These are phyloP conservation scores for Metopia argyrocephala DNA, from an alignment of 2,888 invertebrate species.

Conservation along the genomic window DNA sequence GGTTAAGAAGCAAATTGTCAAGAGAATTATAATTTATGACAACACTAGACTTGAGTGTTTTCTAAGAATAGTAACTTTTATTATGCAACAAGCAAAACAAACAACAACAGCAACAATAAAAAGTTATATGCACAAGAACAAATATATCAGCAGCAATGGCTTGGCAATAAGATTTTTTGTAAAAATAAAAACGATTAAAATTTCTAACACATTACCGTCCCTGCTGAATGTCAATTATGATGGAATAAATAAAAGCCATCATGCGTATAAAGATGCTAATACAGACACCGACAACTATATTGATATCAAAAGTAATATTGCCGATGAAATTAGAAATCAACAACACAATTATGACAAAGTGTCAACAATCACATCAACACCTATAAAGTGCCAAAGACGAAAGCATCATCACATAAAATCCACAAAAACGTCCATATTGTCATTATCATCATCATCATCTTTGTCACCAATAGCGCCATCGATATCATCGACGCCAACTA, in stretches of 20 bases:
- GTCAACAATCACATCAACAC: slow-evolving; percentile 69
- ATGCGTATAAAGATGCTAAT: slow-evolving; percentile 52
- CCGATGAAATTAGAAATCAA: slow-evolving; percentile 64
- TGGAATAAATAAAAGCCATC: slow-evolving; percentile 16
- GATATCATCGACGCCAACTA: background rate
- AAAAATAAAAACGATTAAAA: slow-evolving; percentile 28
- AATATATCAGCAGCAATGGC: slow-evolving; percentile 27
- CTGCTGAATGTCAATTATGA: slow-evolving; percentile 25
- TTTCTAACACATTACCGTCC: slow-evolving; percentile 29
- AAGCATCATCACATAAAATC: slow-evolving; percentile 63
- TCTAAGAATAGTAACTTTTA: slow-evolving; percentile 51
- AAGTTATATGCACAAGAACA: slow-evolving; percentile 59
- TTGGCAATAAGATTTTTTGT: slow-evolving; percentile 17
- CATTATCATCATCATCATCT: slow-evolving; percentile 47
- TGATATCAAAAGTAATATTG: slow-evolving; percentile 66
- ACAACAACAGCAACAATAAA: slow-evolving; percentile 65
- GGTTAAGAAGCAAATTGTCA: slow-evolving; percentile 26
- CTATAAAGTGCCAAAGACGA: slow-evolving; percentile 53
- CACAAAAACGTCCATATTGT: slow-evolving; percentile 40
- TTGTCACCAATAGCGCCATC: background rate
- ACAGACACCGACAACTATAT: slow-evolving; percentile 52
- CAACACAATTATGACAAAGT: slow-evolving; percentile 72
- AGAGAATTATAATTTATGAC: slow-evolving; percentile 33
- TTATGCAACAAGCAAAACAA: slow-evolving; percentile 66
- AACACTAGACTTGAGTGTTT: slow-evolving; percentile 34